Evolutionary conservation across 2,888 invertebrate genomes (phyloP).

Genomic region (Argyresthia goedartella): DNA sequence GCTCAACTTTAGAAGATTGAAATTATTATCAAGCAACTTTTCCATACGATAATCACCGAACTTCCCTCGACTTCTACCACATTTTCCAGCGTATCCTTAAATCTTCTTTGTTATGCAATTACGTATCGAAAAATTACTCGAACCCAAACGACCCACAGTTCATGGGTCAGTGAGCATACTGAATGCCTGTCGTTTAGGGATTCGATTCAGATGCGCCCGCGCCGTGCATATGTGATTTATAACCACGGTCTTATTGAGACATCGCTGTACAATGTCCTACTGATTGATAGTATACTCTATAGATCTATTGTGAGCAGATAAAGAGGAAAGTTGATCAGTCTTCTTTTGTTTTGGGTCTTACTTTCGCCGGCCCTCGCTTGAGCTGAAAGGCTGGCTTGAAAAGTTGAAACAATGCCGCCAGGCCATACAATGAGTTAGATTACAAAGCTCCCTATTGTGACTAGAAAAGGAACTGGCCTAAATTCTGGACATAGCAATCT

Average conservation of each 20-base stretch:
- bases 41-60: too few relatives aligned
- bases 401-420: too few relatives aligned
- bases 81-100: background rate
- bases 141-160: constrained; percentile 17
- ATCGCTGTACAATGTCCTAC: background rate
- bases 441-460: too few relatives aligned
- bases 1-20: too few relatives aligned
- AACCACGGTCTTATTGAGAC: constrained; percentile 9
- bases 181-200: constrained; percentile 18
- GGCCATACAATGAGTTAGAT: too few relatives aligned
- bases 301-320: constrained; percentile 10
- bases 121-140: constrained; percentile 2
- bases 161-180: constrained; percentile 26
- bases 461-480: too few relatives aligned
- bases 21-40: too few relatives aligned
- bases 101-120: background rate
- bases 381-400: too few relatives aligned
- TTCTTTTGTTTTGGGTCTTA: background rate
- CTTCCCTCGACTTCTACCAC: too few relatives aligned
- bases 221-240: constrained; percentile 4
- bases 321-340: background rate
- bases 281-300: constrained; percentile 7
- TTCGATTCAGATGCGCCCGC: background rate
- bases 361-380: background rate
- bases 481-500: too few relatives aligned